A percentile compares a stretch with the other conserved stretches of the same genome.
Conservation (phyloP, 2,113 vertebrate species). For the Fulica atra region DNA sequence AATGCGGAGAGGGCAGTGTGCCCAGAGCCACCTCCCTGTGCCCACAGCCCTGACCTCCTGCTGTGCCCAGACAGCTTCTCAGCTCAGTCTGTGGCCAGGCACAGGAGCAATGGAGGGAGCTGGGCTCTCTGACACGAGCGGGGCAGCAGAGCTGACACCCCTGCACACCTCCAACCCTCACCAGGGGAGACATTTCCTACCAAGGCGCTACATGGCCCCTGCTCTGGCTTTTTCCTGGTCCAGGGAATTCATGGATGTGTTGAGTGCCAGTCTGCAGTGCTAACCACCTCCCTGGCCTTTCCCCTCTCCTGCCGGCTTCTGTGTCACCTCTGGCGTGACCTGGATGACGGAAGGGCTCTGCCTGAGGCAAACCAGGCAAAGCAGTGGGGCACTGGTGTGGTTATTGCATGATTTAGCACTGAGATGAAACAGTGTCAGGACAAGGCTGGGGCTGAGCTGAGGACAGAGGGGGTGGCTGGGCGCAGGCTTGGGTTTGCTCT, state of each 20-base stretch:
- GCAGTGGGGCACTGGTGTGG: not conserved
- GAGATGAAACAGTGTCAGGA: not conserved
- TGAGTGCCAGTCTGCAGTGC: not conserved
- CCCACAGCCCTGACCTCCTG: not conserved
- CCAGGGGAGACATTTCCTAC: not conserved
- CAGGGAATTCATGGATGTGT: not conserved
- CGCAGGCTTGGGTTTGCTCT: not conserved
- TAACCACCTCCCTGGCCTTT: not conserved
- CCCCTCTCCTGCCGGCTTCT: not conserved
- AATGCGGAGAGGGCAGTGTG: not conserved
- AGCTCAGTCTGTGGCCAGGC: not conserved
- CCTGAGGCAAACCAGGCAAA: not conserved
- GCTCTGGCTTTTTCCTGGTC: not conserved
- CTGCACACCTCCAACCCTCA: not conserved
- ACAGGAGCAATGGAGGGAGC: not conserved
- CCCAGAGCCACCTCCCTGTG: not conserved
- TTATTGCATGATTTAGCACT: not conserved
- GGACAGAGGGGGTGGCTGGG: not conserved
- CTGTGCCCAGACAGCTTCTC: accelerated
- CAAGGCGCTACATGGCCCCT: not conserved
- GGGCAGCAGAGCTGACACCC: not conserved
- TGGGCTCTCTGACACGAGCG: not conserved
- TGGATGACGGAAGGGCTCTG: not conserved
- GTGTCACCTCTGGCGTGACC: not conserved
- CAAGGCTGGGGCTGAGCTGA: not conserved